phyloP scores from a whole-genome alignment of 2,797 vertebrate species.

The Bovichtus diacanthus region DNA sequence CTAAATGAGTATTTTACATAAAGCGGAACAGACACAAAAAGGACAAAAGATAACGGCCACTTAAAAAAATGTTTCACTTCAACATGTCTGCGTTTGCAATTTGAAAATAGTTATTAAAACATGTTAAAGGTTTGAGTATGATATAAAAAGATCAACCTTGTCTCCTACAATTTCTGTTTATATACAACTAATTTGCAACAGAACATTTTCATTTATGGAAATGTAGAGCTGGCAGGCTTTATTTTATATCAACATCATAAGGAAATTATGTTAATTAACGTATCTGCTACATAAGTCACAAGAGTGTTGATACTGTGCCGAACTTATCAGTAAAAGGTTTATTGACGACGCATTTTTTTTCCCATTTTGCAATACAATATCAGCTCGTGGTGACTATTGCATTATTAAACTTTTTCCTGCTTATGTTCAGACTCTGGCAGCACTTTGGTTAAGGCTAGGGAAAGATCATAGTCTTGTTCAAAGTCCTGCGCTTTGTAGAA shows the following conservation, averaged over 20 bases:
- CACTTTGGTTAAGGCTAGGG: no score
- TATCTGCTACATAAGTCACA: not conserved
- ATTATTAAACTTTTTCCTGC: not conserved
- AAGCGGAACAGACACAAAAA: conserved; percentile 9
- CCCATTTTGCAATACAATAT: not conserved
- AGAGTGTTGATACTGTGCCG: not conserved
- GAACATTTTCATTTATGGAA: not conserved
- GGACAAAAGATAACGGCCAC: not conserved
- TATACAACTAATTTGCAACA: not conserved
- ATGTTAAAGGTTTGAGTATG: not conserved
- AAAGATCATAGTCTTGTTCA: not conserved
- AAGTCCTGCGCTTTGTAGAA: not conserved
- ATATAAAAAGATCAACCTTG: not conserved
- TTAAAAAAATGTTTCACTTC: not conserved
- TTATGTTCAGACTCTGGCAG: not conserved
- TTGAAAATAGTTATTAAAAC: not conserved
- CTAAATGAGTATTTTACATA: conserved; percentile 8
- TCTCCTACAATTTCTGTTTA: not conserved
- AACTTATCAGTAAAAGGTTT: not conserved
- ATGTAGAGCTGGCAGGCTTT: not conserved
- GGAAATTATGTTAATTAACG: not conserved
- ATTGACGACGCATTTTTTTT: not conserved
- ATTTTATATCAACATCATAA: not conserved
- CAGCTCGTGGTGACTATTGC: not conserved
- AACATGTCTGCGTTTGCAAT: not conserved